phyloP scores from a whole-genome alignment of 2,797 vertebrate genomes.

The Muscicapa comitata region DNA sequence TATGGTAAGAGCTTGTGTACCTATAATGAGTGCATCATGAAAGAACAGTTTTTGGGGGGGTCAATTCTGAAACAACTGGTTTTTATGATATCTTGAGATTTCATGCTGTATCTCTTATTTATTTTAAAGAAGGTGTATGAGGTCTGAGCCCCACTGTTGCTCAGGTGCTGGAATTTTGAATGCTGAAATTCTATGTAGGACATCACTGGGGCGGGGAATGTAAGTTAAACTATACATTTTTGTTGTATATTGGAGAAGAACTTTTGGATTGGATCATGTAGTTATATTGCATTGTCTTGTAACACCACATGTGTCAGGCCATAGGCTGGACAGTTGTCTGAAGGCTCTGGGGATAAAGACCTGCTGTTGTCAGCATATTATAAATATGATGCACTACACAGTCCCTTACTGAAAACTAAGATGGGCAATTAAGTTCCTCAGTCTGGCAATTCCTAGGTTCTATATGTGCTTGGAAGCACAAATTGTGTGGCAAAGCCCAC shows the following conservation, averaged over 20 bases:
- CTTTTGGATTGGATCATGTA: background rate
- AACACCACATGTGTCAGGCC: background rate
- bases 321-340: background rate
- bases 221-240: background rate
- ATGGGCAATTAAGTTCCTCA: background rate
- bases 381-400: background rate
- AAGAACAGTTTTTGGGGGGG: background rate
- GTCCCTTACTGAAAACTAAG: background rate
- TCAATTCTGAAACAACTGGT: background rate
- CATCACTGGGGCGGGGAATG: background rate
- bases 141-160: background rate
- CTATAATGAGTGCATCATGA: background rate
- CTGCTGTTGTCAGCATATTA: background rate
- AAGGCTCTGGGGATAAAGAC: background rate
- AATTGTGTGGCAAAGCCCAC: background rate
- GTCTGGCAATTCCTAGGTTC: fast-evolving
- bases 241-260: background rate
- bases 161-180: background rate
- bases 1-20: background rate
- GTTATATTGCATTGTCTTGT: background rate
- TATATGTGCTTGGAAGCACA: background rate
- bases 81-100: background rate
- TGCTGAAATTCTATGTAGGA: background rate
- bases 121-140: background rate
- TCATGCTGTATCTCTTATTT: background rate